phyloP scores from a whole-genome alignment of 1,140 invertebrate genomes.

The Meloidogyne hapla region DNA sequence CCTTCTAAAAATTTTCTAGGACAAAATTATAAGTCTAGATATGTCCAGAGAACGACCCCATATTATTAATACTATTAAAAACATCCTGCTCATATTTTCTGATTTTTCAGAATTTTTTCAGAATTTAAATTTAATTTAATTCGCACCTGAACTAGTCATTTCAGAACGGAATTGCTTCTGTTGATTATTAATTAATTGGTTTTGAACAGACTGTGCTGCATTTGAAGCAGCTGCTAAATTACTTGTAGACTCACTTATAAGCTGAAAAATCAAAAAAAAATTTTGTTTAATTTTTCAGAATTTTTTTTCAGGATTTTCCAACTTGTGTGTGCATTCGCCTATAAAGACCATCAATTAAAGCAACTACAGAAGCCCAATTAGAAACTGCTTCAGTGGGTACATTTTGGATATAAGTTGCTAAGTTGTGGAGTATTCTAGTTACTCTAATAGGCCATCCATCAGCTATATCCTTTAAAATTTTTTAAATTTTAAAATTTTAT shows the following conservation, averaged over 20 bases:
- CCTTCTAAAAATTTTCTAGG: no score
- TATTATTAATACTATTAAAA: no score
- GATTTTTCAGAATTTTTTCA: background rate
- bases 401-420: slow-evolving; percentile 87
- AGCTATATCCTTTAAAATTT: slow-evolving; percentile 36
- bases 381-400: slow-evolving; percentile 69
- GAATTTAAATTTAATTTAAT: background rate
- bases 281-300: background rate
- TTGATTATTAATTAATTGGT: slow-evolving; percentile 7
- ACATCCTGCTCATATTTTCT: no score
- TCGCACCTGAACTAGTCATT: slow-evolving; percentile 67
- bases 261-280: background rate
- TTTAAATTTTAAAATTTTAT: background rate
- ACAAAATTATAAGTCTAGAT: no score
- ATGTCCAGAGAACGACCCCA: no score
- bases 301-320: slow-evolving; percentile 40
- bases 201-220: slow-evolving; percentile 6
- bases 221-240: background rate
- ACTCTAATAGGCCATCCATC: slow-evolving; percentile 54
- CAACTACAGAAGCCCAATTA: slow-evolving; percentile 76
- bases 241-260: background rate
- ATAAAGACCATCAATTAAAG: slow-evolving; percentile 81
- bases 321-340: slow-evolving; percentile 67
- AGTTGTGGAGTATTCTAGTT: slow-evolving; percentile 76
- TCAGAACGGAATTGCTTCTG: slow-evolving; percentile 50